Percentiles rank a stretch among this genome's conserved stretches.
phyloP scores from a whole-genome alignment of 2,113 vertebrate species.

The Lamprologus lemairii region DNA sequence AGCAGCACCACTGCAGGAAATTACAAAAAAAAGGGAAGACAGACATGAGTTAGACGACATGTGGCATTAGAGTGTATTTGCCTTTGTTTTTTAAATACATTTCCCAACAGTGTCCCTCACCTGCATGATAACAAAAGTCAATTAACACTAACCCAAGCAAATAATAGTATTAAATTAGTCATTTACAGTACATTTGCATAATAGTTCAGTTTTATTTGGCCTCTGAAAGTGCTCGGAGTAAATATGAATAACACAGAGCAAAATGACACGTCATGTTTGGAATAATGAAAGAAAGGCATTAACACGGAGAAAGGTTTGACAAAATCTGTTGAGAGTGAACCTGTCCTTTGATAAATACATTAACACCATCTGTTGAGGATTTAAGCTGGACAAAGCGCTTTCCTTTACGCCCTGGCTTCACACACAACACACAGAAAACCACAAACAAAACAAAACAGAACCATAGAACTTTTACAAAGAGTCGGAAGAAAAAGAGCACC shows the following conservation, averaged over 20 bases:
- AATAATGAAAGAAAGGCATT: not conserved
- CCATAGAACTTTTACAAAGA: not conserved
- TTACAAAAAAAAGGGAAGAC: not conserved
- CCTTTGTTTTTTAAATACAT: not conserved
- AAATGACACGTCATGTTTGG: not conserved
- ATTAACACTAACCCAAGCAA: not conserved
- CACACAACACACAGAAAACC: not conserved
- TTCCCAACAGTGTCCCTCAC: not conserved
- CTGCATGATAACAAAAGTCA: not conserved
- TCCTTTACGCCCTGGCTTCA: not conserved
- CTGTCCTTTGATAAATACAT: not conserved
- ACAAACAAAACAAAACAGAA: not conserved
- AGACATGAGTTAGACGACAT: not conserved
- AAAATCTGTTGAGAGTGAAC: not conserved
- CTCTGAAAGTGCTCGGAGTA: not conserved
- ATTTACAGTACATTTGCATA: not conserved
- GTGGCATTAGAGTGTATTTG: not conserved
- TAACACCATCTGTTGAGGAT: conserved; percentile 10
- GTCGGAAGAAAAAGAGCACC: not conserved
- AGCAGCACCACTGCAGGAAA: conserved; percentile 80
- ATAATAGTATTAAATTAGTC: not conserved
- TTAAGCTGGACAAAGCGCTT: not conserved
- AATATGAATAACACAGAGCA: not conserved
- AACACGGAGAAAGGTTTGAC: not conserved
- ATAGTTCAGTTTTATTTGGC: too few relatives aligned